Base-by-base conservation (phyloP, 1,140 invertebrate species). In the Drosophila rufa region DNA sequence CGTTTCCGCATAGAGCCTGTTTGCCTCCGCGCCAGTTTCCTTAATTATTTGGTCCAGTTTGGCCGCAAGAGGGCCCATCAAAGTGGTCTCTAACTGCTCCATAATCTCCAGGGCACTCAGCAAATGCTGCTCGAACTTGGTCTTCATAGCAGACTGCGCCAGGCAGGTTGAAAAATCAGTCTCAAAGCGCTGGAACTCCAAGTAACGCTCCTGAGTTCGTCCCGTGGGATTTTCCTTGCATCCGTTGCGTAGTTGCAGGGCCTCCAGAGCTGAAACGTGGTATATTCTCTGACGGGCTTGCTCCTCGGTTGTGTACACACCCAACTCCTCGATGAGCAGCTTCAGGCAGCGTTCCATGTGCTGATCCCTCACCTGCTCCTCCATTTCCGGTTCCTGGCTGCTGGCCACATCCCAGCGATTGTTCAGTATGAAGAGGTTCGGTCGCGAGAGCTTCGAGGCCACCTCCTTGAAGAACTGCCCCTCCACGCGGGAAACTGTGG, bases 381-480 rank as follows among this genome's bases (percentile, higher is more conserved):
- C 94, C 93, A 96, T 97, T 90, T 99, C 99, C 1, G 97, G 96
- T 94, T 99, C 99, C 47, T 96, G 50, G 4, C 55, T 96, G 40
- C 98, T 98, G 30, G 98, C 99, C 17, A 98, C 97, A 94, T 99
- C 99, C 99, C 99, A 99, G 92, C 99, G 95, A 94, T 99, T 99
- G 93, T 99, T 99, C 42, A 99, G 93, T 91, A 99, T 99, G 91
- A 99, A 99, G 86, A 99, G 98, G 93, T 99, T 99, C 36, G 99
- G 99, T 93, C 99, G 99, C 2, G 98, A 99, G 78, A 99, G 94
- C 91, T 96, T 96, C 66, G 96, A 96, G n/a, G 98, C 98, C 22
- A 99, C 99, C 95, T 99, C 99, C 92, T 99, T 98, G 93, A 99
- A 99, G 93, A 99, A 99, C 85, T 99, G 99, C 92, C 99, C 99